phyloP scores from a whole-genome alignment of 1,140 invertebrate species.

The Periplaneta americana region DNA sequence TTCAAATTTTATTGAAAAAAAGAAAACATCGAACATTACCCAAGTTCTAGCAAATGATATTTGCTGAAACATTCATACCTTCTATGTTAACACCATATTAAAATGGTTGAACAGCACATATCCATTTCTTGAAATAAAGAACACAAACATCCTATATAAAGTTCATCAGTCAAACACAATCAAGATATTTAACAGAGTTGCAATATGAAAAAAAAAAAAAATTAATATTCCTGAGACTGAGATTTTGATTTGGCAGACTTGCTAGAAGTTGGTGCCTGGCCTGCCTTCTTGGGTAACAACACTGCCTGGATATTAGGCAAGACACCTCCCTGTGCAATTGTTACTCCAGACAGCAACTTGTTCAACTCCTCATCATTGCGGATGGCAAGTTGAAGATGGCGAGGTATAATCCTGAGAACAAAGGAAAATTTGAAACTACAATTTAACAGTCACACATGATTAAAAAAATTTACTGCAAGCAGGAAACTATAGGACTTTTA shows the following conservation, averaged over 20 bases:
- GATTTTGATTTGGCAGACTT: conserved; percentile 4
- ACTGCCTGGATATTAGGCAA: conserved; percentile 72
- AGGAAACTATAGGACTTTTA: too few species aligned
- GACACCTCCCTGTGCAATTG: conserved; percentile 79
- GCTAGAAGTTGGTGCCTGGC: background rate
- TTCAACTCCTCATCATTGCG: conserved; percentile 83
- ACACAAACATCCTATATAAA: background rate
- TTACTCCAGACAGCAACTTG: conserved; percentile 70
- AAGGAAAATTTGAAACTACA: background rate
- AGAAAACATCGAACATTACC: background rate
- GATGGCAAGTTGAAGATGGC: conserved; percentile 77
- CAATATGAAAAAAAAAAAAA: background rate
- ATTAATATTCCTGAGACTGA: conserved; percentile 9
- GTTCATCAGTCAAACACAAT: background rate
- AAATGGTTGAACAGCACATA: background rate
- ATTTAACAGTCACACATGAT: too few species aligned
- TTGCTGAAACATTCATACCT: background rate
- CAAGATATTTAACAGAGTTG: background rate
- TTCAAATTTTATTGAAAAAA: background rate
- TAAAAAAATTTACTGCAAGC: too few species aligned
- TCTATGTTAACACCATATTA: background rate
- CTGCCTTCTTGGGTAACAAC: conserved; percentile 51
- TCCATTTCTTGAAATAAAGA: background rate
- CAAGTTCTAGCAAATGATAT: background rate
- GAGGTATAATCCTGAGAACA: conserved; percentile 60